Base-by-base conservation (phyloP, 2,888 invertebrate species). In the Chouioia cunea region DNA sequence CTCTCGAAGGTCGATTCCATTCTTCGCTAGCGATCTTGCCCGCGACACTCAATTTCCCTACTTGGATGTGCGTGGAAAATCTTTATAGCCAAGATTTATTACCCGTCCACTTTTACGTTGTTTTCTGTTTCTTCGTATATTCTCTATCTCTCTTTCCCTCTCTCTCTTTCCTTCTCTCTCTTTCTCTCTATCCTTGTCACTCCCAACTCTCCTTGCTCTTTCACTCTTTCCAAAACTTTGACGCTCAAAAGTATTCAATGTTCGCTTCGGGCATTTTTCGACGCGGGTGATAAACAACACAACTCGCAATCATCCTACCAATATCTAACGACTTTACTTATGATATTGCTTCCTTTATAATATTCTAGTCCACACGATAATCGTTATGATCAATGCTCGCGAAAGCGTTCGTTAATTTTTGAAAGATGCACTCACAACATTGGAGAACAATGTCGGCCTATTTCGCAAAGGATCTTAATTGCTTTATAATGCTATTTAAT, bases 1-100 rank as follows among this genome's bases (percentile, higher is more conserved):
- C 64, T 73, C 60, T 22, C 62, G 67, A 73, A 75, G 75, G 73
- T 73, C 75, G 65, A 71, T 70, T 71, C 62, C 64, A 70, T 72
- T 70, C 67, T 60, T 67, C 68, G 50, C 46, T 22, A 60, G 16
- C 54, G 57, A 60, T 62, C 65, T 59, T 22, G 14, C 53, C 48
- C 59, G 70, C 72, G 60, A 65, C 68, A 53, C 62, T 62, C 68
- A 57, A 72, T 69, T 69, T 69, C 72, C 65, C 72, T 72, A 65
- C 62, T 60, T 60, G 65, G 72, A 65, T 57, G 47, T 57, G 69
- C 67, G 65, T 69, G 69, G 65, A 72, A 72, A 72, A 72, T 72
- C 65, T 65, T 72, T 72, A 69, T 72, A 68, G 70, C 18, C 63
- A 54, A 66, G 70, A 70, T 73, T 73, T 70, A 70, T 70, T 43